Conservation (phyloP, 1,140 invertebrate genomes). For the Drosophila miranda region DNA sequence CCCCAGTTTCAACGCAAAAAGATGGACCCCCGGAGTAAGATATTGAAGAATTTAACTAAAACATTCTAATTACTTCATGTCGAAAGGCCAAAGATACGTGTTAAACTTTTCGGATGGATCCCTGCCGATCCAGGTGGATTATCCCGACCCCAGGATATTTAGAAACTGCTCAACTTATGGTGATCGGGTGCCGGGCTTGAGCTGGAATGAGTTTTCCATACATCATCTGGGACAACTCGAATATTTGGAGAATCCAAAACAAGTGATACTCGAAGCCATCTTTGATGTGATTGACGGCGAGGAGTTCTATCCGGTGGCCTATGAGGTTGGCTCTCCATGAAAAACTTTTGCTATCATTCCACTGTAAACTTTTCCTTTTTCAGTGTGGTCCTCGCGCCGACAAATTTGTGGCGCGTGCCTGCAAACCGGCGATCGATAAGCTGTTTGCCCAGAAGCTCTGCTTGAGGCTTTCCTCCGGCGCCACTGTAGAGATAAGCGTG, state of each 20-base stretch:
- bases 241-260: conserved; percentile 16
- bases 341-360: background rate
- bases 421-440: conserved; percentile 55
- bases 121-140: conserved; percentile 22
- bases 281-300: conserved; percentile 47
- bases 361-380: background rate
- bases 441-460: conserved; percentile 36
- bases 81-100: too few relatives aligned
- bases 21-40: too few relatives aligned
- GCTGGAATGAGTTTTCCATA: conserved; percentile 52
- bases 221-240: conserved; percentile 39
- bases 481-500: conserved; percentile 16
- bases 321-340: conserved; percentile 29
- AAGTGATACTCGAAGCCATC: conserved; percentile 43
- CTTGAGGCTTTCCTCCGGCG: conserved; percentile 9
- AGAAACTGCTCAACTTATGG: conserved; percentile 35
- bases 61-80: too few relatives aligned
- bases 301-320: conserved; percentile 54
- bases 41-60: too few relatives aligned
- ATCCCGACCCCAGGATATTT: conserved; percentile 23
- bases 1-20: too few relatives aligned
- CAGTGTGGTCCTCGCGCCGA: conserved; percentile 36
- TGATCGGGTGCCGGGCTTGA: conserved; percentile 25
- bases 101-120: too few relatives aligned
- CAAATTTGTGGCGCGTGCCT: conserved; percentile 47